Evolutionary conservation across 2,888 invertebrate genomes (phyloP), one percentile per base, ranked within the genome.

Genomic region (Endomychus coccineus): DNA sequence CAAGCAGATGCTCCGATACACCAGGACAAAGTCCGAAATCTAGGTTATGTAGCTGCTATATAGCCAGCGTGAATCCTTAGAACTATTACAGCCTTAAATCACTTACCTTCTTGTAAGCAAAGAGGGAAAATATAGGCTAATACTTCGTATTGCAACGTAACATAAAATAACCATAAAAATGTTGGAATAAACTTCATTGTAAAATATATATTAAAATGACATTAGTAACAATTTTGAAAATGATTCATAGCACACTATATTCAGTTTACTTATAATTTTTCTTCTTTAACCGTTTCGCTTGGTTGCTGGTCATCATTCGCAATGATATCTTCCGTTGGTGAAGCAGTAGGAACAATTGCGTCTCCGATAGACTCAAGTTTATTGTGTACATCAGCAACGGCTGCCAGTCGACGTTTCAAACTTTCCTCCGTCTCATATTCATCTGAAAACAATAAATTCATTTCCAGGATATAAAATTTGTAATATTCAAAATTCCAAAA

Each of bases 321-420:
- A n/a, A n/a, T n/a, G n/a, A n/a, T n/a, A n/a, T n/a, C n/a, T 19
- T 19, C 21, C 6, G 21, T 19, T 9, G 6, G 21, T 9, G 21
- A 29, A 11, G 13, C 17, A 25, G 32, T 23, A 11, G 17, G 9
- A 5, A 7, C 22, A 17, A 37, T 22, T 41, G 45, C 48, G 29
- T 50, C 46, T 3, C 55, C 52, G 13, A 54, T 43, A 16, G 44
- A 45, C 40, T 58, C 52, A 22, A 57, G 35, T 39, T 54, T 53
- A 24, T 43, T 40, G 11, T 54, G 57, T 28, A 56, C 53, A 27
- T 52, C 51, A 27, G 44, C 33, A 4, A 55, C 43, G 10, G 53
- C 54, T 23, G 51, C 51, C 36, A 56, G 47, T 27, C 51, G 46
- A 10, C 50, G 40, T 34, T 50, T 47, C 15, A 51, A 28, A 19